Conservation (phyloP, 2,888 invertebrate genomes). For the Petrophora chlorosata region DNA sequence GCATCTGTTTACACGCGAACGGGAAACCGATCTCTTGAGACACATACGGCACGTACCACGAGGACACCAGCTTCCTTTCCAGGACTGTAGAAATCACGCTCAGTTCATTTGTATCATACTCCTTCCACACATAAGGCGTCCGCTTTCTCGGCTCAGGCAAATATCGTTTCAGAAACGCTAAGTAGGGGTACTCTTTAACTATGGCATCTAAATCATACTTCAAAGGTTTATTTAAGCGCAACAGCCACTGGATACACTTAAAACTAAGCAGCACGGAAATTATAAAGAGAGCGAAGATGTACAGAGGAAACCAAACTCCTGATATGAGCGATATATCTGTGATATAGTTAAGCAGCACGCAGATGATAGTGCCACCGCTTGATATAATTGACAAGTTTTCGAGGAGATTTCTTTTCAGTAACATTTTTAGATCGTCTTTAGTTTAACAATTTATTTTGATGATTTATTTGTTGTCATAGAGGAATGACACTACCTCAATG, state of each 20-base stretch:
- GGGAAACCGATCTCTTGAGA: conserved; percentile 79
- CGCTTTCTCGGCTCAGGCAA: conserved; percentile 48
- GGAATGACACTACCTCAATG: too few relatives aligned
- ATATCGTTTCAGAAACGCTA: conserved; percentile 46
- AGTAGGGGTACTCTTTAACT: conserved; percentile 55
- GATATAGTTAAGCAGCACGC: conserved; percentile 63
- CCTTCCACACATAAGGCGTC: conserved; percentile 49
- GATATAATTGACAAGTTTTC: conserved; percentile 63
- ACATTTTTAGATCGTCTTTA: conserved; percentile 49
- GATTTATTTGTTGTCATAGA: too few relatives aligned
- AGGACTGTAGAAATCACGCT: conserved; percentile 76
- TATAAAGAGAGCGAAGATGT: conserved; percentile 66
- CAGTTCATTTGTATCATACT: conserved; percentile 74
- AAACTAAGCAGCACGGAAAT: conserved; percentile 76
- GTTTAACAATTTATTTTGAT: too few relatives aligned
- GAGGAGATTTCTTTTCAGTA: conserved; percentile 66
- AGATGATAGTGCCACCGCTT: conserved; percentile 57
- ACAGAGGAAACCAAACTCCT: conserved; percentile 73
- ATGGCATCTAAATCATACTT: conserved; percentile 66
- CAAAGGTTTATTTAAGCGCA: conserved; percentile 79
- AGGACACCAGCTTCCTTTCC: conserved; percentile 73
- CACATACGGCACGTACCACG: conserved; percentile 76
- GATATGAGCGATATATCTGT: conserved; percentile 70
- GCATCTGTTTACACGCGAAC: conserved; percentile 77
- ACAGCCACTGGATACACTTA: conserved; percentile 78